Base-by-base conservation (phyloP, 2,113 vertebrate genomes). In the Boulengeromyrus knoepffleri region DNA sequence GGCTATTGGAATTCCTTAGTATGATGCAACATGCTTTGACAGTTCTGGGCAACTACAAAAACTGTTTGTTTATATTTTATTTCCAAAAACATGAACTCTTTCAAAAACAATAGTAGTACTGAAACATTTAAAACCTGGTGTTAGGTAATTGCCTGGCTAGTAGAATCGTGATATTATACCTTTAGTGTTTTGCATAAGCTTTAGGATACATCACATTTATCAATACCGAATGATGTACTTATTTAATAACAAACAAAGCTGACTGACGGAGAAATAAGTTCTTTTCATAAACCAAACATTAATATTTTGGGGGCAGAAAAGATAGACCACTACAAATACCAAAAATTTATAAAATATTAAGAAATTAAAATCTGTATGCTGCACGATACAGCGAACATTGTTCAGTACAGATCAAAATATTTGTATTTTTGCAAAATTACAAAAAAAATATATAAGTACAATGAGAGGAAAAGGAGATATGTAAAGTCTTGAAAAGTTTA, bases 241-340 rank as follows among this genome's bases (percentile, higher is more conserved):
- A 80, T 80, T 80, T 80, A 94, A 92, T 94, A 88, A 89, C 52
- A 89, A 89, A 88, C 53, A 74, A 39, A 91, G 45, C 39, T 83
- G 87, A 91, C n/a, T 66, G 87, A 91, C 88, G 52, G 42, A 74
- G 8, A n/a, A 50, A 88, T 21, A 90, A 36, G 10, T 47, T 77
- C 77, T 47, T 90, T 89, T 77, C 88, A 88, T 88, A 90, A 90
- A 89, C 91, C 94, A 95, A 94, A 95, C 93, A 94, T 94, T 94
- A 91, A 91, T 92, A 89, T 91, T 93, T 13, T 91, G 93, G 93
- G 95, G 93, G 94, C n/a, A 95, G 88, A 93, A 94, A 93, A 91
- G 88, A 50, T 92, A 93, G 92, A 90, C 50, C 88, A 39, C 46
- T 19, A 45, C 93, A 93, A 92, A 86, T 74, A 93, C 92, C 13